These are phyloP conservation scores for Cylindroiulus punctatus DNA, from an alignment of 2,888 invertebrate genomes.

Conservation along the genomic window DNA sequence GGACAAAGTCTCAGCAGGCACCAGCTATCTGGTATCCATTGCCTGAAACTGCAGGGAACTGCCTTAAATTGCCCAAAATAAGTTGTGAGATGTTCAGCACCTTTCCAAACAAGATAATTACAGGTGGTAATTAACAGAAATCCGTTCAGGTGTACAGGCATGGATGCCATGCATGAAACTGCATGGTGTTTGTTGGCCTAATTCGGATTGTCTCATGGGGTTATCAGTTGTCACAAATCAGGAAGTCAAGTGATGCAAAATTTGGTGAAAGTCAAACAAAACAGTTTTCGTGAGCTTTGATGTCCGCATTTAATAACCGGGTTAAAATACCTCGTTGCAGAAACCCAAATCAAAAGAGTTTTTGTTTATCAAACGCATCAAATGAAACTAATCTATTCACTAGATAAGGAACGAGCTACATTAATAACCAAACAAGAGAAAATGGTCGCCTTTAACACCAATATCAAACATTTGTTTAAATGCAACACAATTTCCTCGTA, in stretches of 20 bases:
- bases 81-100: too few species aligned
- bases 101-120: neutral
- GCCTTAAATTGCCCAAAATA: too few species aligned
- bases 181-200: neutral
- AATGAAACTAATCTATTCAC: neutral
- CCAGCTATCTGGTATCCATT: too few species aligned
- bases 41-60: too few species aligned
- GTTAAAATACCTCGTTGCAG: neutral
- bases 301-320: neutral
- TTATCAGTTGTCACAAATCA: neutral
- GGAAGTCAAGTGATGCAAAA: neutral
- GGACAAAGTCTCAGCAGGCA: too few species aligned
- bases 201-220: neutral
- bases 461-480: neutral
- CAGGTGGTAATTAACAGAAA: neutral
- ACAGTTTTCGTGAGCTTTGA: neutral
- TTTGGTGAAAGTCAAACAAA: neutral
- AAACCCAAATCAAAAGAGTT: neutral
- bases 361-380: neutral
- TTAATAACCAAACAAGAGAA: neutral
- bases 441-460: neutral
- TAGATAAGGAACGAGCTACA: constrained; percentile 18
- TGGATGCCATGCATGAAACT: neutral
- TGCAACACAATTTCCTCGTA: neutral
- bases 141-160: neutral